A percentile compares a stretch with the other conserved stretches of the same genome.
phyloP scores from a whole-genome alignment of 2,797 vertebrate genomes.

The Neosalanx taihuensis region DNA sequence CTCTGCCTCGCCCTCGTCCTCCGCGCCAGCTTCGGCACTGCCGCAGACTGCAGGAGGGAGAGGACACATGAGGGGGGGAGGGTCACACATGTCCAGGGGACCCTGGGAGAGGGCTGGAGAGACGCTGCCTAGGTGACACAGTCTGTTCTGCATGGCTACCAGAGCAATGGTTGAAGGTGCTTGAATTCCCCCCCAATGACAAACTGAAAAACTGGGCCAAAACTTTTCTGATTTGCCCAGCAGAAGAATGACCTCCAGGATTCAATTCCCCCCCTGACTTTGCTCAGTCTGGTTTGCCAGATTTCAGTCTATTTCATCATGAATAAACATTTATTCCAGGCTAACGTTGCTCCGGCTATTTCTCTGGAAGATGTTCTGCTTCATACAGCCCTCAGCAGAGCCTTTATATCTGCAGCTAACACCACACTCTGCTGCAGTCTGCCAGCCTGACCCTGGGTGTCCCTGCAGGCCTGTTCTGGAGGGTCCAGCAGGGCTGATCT shows the following conservation, averaged over 20 bases:
- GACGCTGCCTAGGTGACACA: too few relatives aligned
- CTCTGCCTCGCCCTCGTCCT: constrained; percentile 90
- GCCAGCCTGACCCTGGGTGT: not conserved
- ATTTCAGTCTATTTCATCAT: constrained; percentile 39
- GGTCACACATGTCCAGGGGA: too few relatives aligned
- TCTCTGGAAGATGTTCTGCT: constrained; percentile 38
- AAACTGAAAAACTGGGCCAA: not conserved
- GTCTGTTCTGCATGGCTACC: too few relatives aligned
- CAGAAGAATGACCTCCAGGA: constrained; percentile 12
- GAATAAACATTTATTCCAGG: constrained; percentile 44
- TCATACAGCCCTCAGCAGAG: constrained; percentile 28
- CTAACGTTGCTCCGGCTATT: constrained; percentile 38
- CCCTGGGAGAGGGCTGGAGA: not conserved
- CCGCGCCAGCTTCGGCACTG: constrained; percentile 52
- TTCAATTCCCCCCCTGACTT: constrained; percentile 3
- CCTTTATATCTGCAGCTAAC: constrained; percentile 26
- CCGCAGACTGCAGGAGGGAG: constrained; percentile 75
- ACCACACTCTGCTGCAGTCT: constrained; percentile 1
- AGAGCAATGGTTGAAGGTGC: not conserved
- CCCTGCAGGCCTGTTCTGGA: not conserved
- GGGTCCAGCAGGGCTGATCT: too few relatives aligned
- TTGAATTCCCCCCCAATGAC: not conserved
- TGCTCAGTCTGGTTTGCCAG: constrained; percentile 38
- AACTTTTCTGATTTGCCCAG: not conserved
- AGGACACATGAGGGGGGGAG: not conserved